Evolutionary conservation across 2,888 invertebrate species (phyloP).

Genomic region (Himalopsyche tibetana): DNA sequence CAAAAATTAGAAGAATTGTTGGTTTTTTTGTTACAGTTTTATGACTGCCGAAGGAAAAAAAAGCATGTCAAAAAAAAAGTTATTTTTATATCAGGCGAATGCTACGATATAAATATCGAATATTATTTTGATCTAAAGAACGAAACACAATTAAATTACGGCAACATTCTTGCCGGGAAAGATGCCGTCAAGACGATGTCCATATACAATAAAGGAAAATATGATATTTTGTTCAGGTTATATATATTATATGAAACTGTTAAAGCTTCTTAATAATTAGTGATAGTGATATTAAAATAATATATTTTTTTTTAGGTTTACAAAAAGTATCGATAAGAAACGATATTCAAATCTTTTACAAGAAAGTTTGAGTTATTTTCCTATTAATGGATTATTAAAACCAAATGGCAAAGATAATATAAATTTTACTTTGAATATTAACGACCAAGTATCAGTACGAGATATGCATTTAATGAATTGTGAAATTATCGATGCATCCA

Average conservation of each 20-base stretch:
- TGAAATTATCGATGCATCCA: conserved; percentile 51
- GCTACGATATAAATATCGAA: conserved; percentile 53
- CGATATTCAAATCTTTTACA: neutral
- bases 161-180: conserved; percentile 44
- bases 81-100: conserved; percentile 47
- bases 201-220: conserved; percentile 46
- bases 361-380: neutral
- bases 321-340: neutral
- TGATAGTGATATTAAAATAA: no score
- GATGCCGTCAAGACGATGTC: neutral
- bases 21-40: conserved; percentile 42
- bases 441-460: conserved; percentile 24
- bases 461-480: conserved; percentile 47
- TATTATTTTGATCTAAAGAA: conserved; percentile 46
- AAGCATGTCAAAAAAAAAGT: neutral
- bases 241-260: neutral
- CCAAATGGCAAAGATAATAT: conserved; percentile 22
- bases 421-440: neutral
- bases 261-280: no score
- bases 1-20: neutral
- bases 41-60: neutral
- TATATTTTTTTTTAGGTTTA: neutral
- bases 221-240: conserved; percentile 52
- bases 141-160: conserved; percentile 54
- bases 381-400: conserved; percentile 47